A percentile compares a stretch with the other conserved stretches of the same genome.
Evolutionary conservation across 37 sponge, comb jelly and placozoan genomes (phyloP).

Genomic region (Theonella swinhoei): DNA sequence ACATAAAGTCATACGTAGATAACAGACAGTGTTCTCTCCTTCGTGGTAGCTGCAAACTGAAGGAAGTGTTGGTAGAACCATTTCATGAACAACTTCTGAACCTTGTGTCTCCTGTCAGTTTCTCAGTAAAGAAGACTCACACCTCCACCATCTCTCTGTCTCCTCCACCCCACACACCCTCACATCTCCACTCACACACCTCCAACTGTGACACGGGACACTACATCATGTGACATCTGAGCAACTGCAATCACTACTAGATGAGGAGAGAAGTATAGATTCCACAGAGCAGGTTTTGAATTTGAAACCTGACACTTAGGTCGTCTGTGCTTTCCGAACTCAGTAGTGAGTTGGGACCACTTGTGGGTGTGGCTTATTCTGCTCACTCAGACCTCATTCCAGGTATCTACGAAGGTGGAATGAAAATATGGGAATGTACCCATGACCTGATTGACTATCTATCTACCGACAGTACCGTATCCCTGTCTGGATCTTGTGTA

Average conservation of each 20-base stretch:
- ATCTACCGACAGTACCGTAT: background rate
- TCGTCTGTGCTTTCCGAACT: background rate
- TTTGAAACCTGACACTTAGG: background rate
- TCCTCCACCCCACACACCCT: no score
- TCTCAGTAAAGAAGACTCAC: no score
- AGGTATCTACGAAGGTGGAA: slow-evolving; percentile 94
- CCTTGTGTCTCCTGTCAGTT: background rate
- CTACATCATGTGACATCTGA: background rate
- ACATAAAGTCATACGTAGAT: no score
- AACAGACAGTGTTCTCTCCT: no score
- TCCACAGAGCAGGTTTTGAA: background rate
- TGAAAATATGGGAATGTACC: slow-evolving; percentile 96
- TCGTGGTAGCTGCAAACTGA: background rate
- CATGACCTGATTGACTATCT: slow-evolving; percentile 80
- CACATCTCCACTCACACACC: no score
- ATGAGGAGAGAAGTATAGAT: background rate
- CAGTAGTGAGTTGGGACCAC: background rate
- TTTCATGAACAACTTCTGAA: background rate
- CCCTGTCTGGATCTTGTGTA: slow-evolving; percentile 47
- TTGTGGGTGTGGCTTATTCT: slow-evolving; percentile 11
- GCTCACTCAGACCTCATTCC: slow-evolving; percentile 81
- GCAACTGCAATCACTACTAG: background rate
- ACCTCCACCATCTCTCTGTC: no score
- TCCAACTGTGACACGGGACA: no score
- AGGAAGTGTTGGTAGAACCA: background rate